Evolutionary conservation across 2,113 vertebrate genomes (phyloP), one percentile per base, ranked within the genome.

Genomic region (Paramisgurnus dabryanus): DNA sequence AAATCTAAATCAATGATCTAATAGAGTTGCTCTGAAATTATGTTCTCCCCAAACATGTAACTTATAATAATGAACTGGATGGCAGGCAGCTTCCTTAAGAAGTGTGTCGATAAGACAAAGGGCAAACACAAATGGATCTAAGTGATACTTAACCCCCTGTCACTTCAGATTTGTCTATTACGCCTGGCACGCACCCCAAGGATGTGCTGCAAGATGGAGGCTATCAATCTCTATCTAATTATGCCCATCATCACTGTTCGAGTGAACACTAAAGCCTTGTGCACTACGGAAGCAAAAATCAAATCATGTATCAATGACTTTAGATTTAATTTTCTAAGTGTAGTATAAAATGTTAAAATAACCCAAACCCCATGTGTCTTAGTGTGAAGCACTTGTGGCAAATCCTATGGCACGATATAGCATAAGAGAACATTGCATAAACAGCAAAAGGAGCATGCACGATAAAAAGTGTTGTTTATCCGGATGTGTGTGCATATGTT

Each of bases 171-270:
- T 50, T 67, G 57, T 72, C 84, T 82, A 83, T 76, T 83, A 81
- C 4, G 68, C 9, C 90, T 93, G 93, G 93, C 91, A 94, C 89
- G 90, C 93, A 94, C 94, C 95, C 93, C 93, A 92, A 75, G 83
- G 93, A 84, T 69, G 76, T 76, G 57, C 67, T 66, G 74, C 64
- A 50, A 93, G 92, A 90, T 90, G 87, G 86, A 86, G 92, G 92
- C 93, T 94, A 95, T 96, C 94, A 94, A 95, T 95, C 94, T 93
- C 92, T 90, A 93, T 92, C 93, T 95, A 92, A 94, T 95, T 95
- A 95, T 93, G 91, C 49, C 61, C 74, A 77, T 66, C 74, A 77
- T 50, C 61, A 77, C 63, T 12, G 60, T 55, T 41, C 66, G 63
- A 66, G 34, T 1, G 47, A 66, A 34, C 18, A n/a, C 13, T 2